phyloP scores from a whole-genome alignment of 2,113 vertebrate species.

The Epinephelus lanceolatus region DNA sequence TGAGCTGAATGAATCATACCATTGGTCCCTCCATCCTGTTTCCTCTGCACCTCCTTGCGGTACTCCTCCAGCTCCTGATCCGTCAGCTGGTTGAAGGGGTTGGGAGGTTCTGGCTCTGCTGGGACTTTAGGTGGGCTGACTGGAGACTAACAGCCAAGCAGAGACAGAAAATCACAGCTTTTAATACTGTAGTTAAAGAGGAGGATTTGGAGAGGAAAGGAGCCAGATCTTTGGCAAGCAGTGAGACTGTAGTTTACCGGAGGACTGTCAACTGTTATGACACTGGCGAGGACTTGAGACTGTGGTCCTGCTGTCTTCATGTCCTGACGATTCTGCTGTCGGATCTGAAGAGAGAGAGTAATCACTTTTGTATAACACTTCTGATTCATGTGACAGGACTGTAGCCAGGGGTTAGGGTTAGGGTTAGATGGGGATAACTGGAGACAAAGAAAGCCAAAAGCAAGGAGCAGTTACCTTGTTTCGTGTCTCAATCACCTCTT shows the following conservation, averaged over 20 bases:
- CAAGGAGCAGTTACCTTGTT: slow-evolving; percentile 89
- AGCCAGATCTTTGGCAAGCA: background rate
- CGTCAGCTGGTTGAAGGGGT: slow-evolving; percentile 96
- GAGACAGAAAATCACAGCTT: slow-evolving; percentile 28
- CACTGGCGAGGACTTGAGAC: slow-evolving; percentile 93
- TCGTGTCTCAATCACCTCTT: slow-evolving; percentile 96
- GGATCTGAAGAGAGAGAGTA: slow-evolving; percentile 83
- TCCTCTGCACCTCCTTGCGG: slow-evolving; percentile 94
- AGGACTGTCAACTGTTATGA: slow-evolving; percentile 91
- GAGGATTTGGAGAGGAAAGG: background rate
- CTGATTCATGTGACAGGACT: background rate
- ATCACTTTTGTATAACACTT: rapidly evolving
- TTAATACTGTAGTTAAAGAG: background rate
- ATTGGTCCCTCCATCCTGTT: slow-evolving; percentile 87
- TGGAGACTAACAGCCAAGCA: slow-evolving; percentile 86
- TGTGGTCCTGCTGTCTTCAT: slow-evolving; percentile 97
- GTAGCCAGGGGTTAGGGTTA: too few species aligned
- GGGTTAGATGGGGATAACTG: too few species aligned
- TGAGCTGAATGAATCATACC: slow-evolving; percentile 80
- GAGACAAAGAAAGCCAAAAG: background rate
- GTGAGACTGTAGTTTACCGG: slow-evolving; percentile 82
- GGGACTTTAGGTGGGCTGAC: slow-evolving; percentile 80
- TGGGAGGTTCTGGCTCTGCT: slow-evolving; percentile 89
- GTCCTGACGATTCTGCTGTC: slow-evolving; percentile 96
- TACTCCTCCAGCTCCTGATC: slow-evolving; percentile 98